A percentile compares a stretch with the other conserved stretches of the same genome.
Conservation (phyloP, 64 coral and sea anemone species). For the Stichodactyla helianthus region DNA sequence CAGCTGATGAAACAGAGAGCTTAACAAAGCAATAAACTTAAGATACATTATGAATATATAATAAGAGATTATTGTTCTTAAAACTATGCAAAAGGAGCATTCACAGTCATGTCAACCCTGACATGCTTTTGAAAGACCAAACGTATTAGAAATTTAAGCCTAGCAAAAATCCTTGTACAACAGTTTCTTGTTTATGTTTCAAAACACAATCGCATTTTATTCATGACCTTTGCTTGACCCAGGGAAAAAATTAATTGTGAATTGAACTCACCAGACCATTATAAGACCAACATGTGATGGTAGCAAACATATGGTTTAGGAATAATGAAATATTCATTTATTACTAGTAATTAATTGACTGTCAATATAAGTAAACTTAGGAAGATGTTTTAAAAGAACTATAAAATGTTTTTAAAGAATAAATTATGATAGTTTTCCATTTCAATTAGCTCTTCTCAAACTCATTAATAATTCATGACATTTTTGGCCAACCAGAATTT, state of each 20-base stretch:
- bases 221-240: neutral
- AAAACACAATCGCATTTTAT: neutral
- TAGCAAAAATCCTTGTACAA: neutral
- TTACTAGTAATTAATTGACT: neutral
- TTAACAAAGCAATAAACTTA: too few relatives aligned
- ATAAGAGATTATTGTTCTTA: too few relatives aligned
- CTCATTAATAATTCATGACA: too few relatives aligned
- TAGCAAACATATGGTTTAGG: neutral
- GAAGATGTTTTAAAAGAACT: too few relatives aligned
- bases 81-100: too few relatives aligned
- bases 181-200: neutral
- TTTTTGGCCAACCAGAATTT: too few relatives aligned
- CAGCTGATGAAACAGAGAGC: too few relatives aligned
- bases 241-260: neutral
- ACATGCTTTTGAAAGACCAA: neutral
- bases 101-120: too few relatives aligned
- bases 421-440: neutral
- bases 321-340: neutral
- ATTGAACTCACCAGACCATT: neutral
- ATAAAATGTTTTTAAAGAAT: neutral
- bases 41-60: too few relatives aligned
- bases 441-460: too few relatives aligned
- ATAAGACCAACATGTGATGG: neutral
- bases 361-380: neutral
- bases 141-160: neutral